Evolutionary conservation across 2,888 invertebrate genomes (phyloP), one percentile per base, ranked within the genome.

Genomic region (Pachymerium ferrugineum): DNA sequence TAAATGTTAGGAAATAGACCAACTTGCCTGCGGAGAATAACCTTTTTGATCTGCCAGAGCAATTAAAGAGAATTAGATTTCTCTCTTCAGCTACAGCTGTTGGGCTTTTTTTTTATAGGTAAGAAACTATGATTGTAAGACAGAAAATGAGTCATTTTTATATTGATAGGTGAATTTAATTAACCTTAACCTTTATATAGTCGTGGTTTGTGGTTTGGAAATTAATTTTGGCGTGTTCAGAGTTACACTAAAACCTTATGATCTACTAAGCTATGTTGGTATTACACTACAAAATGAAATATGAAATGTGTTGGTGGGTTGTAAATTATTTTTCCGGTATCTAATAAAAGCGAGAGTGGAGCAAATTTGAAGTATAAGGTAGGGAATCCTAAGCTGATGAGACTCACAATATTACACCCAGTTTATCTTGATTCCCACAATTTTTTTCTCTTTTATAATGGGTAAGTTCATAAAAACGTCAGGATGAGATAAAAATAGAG

Each of bases 21-120:
- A 42, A 42, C 42, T 42, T 42, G 42, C 42, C 42, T 42, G 42
- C 42, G 16, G 42, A 42, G 6, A 14, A 42, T 16, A 42, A 42
- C 42, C 42, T 42, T 42, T 42, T 42, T 12, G 16, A n/a, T 16
- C 16, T 42, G 42, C 42, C 42, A 42, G n/a, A n/a, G 42, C 42
- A 42, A 42, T 42, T 42, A 42, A 42, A 42, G 42, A 42, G 42
- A 42, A 42, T 42, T 42, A 42, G 42, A 42, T 42, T 42, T 42
- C 42, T 16, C 42, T 42, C 16, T 42, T 42, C 42, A 42, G 16
- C 42, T 42, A 8, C 14, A 42, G 42, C 42, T 33, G 5, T 12
- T 42, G 42, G 6, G 12, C 16, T 12, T 42, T 42, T 14, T 42
- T 42, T 14, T n/a, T n/a, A n/a, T n/a, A n/a, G n/a, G n/a, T n/a